Evolutionary conservation across 2,113 vertebrate genomes (phyloP), one percentile per base, ranked within the genome.

Genomic region (Hystrix cristata): DNA sequence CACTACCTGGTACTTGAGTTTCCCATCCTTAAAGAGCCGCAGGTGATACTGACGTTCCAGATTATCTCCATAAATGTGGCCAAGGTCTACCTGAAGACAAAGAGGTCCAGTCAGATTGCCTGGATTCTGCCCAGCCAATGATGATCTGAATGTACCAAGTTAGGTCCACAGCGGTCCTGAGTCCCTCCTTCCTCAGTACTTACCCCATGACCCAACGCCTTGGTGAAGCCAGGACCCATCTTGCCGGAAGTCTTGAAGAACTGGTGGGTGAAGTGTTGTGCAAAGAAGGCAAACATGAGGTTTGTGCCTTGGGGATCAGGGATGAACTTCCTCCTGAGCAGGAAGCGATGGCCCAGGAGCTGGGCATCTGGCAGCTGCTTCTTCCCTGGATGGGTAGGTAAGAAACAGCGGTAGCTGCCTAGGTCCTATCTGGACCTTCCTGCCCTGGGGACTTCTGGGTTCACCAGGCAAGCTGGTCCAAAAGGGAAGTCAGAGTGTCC

Each of bases 241-340:
- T 98, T 98, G 87, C 99, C 99, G 0, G 99, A 98, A 0, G 99
- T 99, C 98, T 99, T 99, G 98, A 99, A 99, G 98, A 99, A 99
- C 98, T 99, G 99, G 97, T 99, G 99, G 0, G 99, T 99, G 97
- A 99, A 99, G 94, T 99, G 99, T 97, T 99, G 99, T 80, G 99
- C 99, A 12, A 99, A 99, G 98, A 99, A 99, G 91, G 99, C 99
- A 91, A 99, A 99, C 99, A 99, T 99, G 96, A 99, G 69, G 96
- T 99, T 99, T 95, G 99, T 98, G 87, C 99, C 99, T 95, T 98
- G 99, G 0, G 99, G 99, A 72, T 99, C 99, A 0, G 99, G 99
- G n/a, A 99, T 98, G 82, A 99, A 99, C 64, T 96, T 98, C 59
- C 92, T 97, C 82, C 99, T 99, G 97, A 98, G 98, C 62, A 99